phyloP scores from a whole-genome alignment of 2,113 vertebrate species.

The Burhinus bistriatus region DNA sequence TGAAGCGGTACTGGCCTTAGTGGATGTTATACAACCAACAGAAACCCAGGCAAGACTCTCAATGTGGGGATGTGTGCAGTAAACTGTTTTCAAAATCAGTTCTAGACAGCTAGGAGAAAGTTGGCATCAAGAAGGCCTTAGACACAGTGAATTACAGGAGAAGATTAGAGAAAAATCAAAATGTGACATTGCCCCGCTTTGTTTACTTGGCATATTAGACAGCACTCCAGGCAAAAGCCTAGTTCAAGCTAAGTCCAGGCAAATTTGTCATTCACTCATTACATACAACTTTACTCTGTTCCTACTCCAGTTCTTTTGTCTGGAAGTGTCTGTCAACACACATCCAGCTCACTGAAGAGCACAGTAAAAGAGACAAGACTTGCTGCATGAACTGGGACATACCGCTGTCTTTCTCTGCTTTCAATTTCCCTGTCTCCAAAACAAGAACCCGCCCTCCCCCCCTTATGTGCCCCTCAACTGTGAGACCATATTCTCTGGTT shows the following conservation, averaged over 20 bases:
- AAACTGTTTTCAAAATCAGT: not conserved
- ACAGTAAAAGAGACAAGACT: not conserved
- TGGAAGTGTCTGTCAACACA: not conserved
- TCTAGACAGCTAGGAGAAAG: not conserved
- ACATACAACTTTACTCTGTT: not conserved
- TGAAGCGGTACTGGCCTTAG: not conserved
- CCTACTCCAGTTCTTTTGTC: not conserved
- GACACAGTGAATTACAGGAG: not conserved
- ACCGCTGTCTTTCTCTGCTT: not conserved
- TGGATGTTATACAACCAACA: not conserved
- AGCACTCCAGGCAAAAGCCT: not conserved
- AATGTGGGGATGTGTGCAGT: accelerated
- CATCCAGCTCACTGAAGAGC: not conserved
- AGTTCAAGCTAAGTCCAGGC: not conserved
- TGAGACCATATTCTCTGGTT: not conserved
- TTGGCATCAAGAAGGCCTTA: not conserved
- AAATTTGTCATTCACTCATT: not conserved
- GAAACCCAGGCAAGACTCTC: not conserved
- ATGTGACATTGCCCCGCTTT: not conserved
- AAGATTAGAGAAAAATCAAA: not conserved
- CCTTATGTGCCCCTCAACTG: not conserved
- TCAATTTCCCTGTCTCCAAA: not conserved
- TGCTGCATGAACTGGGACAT: not conserved
- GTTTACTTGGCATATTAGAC: not conserved
- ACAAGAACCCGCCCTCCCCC: not conserved